phyloP scores from a whole-genome alignment of 2,113 vertebrate species.

The Nerophis ophidion region DNA sequence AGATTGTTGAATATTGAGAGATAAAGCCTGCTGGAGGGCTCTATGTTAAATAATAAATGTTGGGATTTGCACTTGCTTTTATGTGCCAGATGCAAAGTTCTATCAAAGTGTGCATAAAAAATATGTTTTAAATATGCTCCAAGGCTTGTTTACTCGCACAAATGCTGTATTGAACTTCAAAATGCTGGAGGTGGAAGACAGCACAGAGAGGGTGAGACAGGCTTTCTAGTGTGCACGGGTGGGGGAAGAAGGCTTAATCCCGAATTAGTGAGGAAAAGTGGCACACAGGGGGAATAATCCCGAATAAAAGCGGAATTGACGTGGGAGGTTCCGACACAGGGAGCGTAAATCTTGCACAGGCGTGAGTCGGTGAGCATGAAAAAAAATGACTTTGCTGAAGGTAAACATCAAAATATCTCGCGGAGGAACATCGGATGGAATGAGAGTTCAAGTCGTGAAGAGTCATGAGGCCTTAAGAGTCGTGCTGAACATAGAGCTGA shows the following conservation, averaged over 20 bases:
- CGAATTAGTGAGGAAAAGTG: conserved; percentile 4
- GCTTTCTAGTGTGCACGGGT: conserved; percentile 24
- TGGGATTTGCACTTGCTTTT: background rate
- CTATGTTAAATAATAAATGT: background rate
- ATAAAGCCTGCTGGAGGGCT: background rate
- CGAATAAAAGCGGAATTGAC: conserved; percentile 2
- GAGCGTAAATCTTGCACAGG: background rate
- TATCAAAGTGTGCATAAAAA: background rate
- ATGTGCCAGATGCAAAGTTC: background rate
- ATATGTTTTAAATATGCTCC: background rate
- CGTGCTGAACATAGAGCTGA: too few species aligned
- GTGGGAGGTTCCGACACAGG: background rate
- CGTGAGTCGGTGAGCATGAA: background rate
- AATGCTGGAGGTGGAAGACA: conserved; percentile 13
- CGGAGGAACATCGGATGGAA: too few species aligned
- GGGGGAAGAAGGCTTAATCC: conserved; percentile 31
- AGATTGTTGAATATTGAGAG: background rate
- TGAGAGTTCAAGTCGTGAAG: too few species aligned
- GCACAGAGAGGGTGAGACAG: conserved; percentile 4
- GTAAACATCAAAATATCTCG: background rate
- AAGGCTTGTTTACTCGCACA: background rate
- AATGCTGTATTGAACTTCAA: conserved; percentile 2
- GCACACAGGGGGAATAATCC: conserved; percentile 6
- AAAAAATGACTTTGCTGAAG: background rate
- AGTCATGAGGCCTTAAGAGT: too few species aligned